Base-by-base conservation (phyloP, 2,888 invertebrate species). In the Liposcelis brunnea region DNA sequence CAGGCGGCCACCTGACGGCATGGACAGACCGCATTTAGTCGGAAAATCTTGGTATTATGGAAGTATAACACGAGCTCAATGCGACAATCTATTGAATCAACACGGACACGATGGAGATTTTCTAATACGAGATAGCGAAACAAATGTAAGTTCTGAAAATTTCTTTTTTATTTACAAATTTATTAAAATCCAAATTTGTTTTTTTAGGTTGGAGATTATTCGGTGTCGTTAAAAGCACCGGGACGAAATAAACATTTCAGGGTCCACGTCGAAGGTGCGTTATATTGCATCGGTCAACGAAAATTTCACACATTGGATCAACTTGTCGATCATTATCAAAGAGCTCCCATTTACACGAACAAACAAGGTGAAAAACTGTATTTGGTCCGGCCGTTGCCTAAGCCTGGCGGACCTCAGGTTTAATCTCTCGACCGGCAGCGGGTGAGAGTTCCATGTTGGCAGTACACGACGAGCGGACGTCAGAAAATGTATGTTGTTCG, bases 191-290 rank as follows among this genome's bases (percentile, higher is more conserved):
- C 8, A 42, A 10, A 6, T 47, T 53, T 49, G 50, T 49, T 51
- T 42, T 65, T 68, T 19, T 69, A 97, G 95, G 82, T 90, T 70
- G 98, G 97, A 53, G 97, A 98, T 68, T 94, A 82, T 68, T 95
- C 95, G 11, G 94, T 98, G 56, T 95, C 97, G 43, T 70, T 98
- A 60, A 95, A 97, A 69, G 97, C 97, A 42, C 87, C 93, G 37
- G 89, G 87, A 18, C 81, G 95, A 56, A 98, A 98, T 72, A 98
- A 98, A 65, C 98, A 98, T 68, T 99, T 98, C 72, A 82, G 95
- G 60, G 94, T 98, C 58, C 93, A 93, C 65, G 91, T 93, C 51
- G 89, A 89, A 62, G 84, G 84, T 55, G 79, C 80, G 51, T 74
- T 89, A 55, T 93, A 90, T 67, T 89, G 90, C 68, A 99, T 99